Conservation (phyloP, 2,797 vertebrate genomes). For the Pipistrellus pygmaeus region DNA sequence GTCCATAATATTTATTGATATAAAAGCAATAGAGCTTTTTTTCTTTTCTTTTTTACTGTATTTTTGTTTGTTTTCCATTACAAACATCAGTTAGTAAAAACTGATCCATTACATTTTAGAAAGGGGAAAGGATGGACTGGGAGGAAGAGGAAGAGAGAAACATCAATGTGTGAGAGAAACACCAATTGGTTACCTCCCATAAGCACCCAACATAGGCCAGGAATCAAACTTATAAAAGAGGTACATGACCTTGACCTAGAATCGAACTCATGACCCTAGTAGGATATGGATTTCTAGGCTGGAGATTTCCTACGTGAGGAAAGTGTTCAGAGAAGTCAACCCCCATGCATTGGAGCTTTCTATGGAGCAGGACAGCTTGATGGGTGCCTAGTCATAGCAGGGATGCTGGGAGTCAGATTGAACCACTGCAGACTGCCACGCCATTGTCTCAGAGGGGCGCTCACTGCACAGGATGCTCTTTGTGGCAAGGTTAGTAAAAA, state of each 20-base stretch:
- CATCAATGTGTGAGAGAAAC: too few relatives aligned
- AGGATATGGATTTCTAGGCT: slow-evolving; percentile 58
- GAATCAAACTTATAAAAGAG: too few relatives aligned
- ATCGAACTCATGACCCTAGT: not conserved
- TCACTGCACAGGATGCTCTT: fast-evolving
- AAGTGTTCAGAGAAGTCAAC: slow-evolving; percentile 49
- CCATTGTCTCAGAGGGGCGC: not conserved
- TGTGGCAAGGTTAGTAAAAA: not conserved
- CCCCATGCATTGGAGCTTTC: not conserved
- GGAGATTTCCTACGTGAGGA: not conserved
- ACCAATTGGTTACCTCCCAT: too few relatives aligned
- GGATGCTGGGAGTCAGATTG: not conserved
- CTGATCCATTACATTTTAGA: too few relatives aligned
- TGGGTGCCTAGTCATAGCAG: not conserved
- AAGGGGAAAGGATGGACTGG: too few relatives aligned
- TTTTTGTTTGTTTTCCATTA: not conserved
- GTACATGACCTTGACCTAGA: too few relatives aligned
- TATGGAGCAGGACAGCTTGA: not conserved
- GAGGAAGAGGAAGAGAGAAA: too few relatives aligned
- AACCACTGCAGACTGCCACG: not conserved
- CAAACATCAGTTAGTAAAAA: too few relatives aligned
- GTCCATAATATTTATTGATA: not conserved
- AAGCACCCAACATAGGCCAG: too few relatives aligned
- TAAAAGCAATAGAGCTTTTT: not conserved
- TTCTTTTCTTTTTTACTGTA: not conserved